These are phyloP conservation scores for Adelges cooleyi DNA, from an alignment of 1,140 invertebrate species.

Conservation along the genomic window DNA sequence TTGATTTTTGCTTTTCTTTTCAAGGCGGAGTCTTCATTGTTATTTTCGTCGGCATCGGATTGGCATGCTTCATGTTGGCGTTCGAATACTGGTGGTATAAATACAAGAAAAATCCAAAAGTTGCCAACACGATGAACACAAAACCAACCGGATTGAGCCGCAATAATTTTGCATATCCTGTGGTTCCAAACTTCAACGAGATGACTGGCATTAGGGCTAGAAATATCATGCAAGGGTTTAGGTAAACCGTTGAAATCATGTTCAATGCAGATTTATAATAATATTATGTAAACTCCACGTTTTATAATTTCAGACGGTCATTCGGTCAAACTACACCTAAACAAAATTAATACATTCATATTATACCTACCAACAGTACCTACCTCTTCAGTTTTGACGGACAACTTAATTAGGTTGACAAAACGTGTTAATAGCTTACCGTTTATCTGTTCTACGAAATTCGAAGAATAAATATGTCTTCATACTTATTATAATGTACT, in stretches of 20 bases:
- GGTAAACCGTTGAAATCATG: background rate
- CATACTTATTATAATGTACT: no score
- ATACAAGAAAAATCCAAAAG: constrained; percentile 41
- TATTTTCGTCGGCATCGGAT: constrained; percentile 83
- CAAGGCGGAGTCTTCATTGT: constrained; percentile 88
- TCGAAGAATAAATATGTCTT: no score
- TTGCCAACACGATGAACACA: constrained; percentile 1
- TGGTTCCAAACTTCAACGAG: background rate
- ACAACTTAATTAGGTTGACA: no score
- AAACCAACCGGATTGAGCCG: background rate
- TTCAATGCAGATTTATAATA: background rate
- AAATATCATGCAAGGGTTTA: constrained; percentile 1
- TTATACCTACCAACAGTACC: no score
- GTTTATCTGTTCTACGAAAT: no score
- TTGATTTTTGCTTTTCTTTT: constrained; percentile 12
- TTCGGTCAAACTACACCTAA: background rate
- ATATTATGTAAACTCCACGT: background rate
- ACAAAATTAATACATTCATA: constrained; percentile 9
- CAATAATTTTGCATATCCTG: background rate
- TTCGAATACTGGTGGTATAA: constrained; percentile 94
- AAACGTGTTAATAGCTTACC: no score
- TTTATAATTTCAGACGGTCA: background rate
- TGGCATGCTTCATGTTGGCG: constrained; percentile 81
- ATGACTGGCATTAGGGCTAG: constrained; percentile 12
- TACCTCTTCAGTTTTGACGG: no score